Evolutionary conservation across 2,113 vertebrate species (phyloP).

Genomic region (Xiphorhynchus elegans): DNA sequence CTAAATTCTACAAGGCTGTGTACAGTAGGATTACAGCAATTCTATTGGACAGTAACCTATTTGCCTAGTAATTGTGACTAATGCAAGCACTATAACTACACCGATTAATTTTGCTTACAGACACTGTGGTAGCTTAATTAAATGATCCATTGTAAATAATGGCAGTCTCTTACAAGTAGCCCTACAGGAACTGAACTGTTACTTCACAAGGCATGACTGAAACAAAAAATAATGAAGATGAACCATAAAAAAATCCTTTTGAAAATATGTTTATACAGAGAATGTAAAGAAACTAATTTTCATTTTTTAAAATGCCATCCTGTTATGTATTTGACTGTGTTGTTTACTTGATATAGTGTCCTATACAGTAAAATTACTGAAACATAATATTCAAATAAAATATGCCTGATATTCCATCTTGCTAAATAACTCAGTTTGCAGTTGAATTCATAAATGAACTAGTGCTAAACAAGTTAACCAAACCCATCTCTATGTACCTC

Average conservation of each 20-base stretch:
- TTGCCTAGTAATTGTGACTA: conserved; percentile 68
- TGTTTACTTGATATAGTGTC: not conserved
- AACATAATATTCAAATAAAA: not conserved
- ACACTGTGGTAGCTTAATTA: conserved; percentile 73
- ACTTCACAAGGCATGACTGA: conserved; percentile 33
- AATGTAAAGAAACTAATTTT: not conserved
- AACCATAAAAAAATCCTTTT: conserved; percentile 20
- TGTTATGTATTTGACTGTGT: not conserved
- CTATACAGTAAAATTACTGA: not conserved
- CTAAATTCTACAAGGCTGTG: conserved; percentile 60
- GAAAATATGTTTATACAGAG: not conserved
- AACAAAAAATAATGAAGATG: conserved; percentile 46
- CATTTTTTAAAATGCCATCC: not conserved
- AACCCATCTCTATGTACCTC: not conserved
- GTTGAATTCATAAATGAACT: not conserved
- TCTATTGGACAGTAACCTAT: conserved; percentile 65
- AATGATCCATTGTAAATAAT: conserved; percentile 73
- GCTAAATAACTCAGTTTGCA: not conserved
- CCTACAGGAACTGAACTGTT: conserved; percentile 61
- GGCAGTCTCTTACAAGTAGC: conserved; percentile 59
- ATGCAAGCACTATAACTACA: conserved; percentile 67
- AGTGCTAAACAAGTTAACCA: not conserved
- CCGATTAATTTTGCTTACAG: conserved; percentile 76
- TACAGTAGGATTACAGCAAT: conserved; percentile 58
- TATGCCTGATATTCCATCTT: not conserved